These are phyloP conservation scores for Venusia cambrica DNA, from an alignment of 2,888 invertebrate genomes.

Conservation along the genomic window DNA sequence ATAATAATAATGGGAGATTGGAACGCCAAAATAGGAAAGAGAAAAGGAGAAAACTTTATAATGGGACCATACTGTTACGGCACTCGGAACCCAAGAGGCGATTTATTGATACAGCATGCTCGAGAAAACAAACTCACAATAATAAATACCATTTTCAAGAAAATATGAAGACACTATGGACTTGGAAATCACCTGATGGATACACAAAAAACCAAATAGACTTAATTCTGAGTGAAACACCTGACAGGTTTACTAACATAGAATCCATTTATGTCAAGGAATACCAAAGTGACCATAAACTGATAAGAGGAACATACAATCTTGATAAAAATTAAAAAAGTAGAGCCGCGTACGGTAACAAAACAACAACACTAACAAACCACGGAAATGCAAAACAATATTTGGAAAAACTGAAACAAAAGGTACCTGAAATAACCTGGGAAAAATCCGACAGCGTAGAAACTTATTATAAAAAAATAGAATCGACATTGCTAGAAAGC, in stretches of 20 bases:
- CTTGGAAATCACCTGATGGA: not conserved
- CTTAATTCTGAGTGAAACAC: not conserved
- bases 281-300: too few relatives aligned
- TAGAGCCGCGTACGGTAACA: too few relatives aligned
- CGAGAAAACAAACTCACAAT: slow-evolving; percentile 19
- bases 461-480: too few relatives aligned
- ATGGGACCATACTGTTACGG: slow-evolving; percentile 13
- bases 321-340: too few relatives aligned
- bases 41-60: slow-evolving; percentile 6
- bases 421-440: too few relatives aligned
- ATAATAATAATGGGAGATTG: slow-evolving; percentile 16
- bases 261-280: too few relatives aligned
- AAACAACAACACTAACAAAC: too few relatives aligned
- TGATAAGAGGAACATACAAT: too few relatives aligned
- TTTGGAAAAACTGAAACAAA: too few relatives aligned
- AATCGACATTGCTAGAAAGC: too few relatives aligned
- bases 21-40: slow-evolving; percentile 21
- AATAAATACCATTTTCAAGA: slow-evolving; percentile 20
- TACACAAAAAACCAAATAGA: not conserved
- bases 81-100: slow-evolving; percentile 17
- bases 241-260: not conserved
- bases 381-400: too few relatives aligned
- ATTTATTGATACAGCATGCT: slow-evolving; percentile 15
- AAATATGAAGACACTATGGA: not conserved
- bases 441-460: too few relatives aligned